phyloP scores from a whole-genome alignment of 2,888 invertebrate genomes.

The Apodemia mormo region DNA sequence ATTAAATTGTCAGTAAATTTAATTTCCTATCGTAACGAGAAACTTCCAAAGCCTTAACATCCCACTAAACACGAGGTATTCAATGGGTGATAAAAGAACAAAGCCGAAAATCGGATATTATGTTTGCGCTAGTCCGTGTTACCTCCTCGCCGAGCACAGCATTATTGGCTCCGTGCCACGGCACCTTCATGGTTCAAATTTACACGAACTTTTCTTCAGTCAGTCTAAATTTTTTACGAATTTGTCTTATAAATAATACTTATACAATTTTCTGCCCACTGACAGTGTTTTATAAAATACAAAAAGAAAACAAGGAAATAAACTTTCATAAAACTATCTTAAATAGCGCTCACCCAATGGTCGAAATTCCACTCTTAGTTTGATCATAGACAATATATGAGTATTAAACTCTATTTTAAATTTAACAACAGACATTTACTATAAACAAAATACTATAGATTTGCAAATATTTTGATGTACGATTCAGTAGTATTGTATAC shows the following conservation, averaged over 20 bases:
- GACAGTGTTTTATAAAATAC: too few relatives aligned
- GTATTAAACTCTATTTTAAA: too few relatives aligned
- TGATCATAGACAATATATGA: too few relatives aligned
- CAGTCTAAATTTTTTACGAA: not conserved
- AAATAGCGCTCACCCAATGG: too few relatives aligned
- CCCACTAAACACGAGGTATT: slow-evolving; percentile 19
- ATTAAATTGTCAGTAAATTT: not conserved
- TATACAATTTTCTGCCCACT: too few relatives aligned
- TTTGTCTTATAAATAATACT: not conserved
- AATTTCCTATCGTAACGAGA: not conserved
- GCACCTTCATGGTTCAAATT: slow-evolving; percentile 31
- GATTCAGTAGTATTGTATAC: too few relatives aligned
- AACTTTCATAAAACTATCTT: too few relatives aligned
- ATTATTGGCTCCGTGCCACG: slow-evolving; percentile 44
- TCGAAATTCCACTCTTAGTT: too few relatives aligned
- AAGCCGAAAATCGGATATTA: slow-evolving; percentile 46
- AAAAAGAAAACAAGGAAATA: too few relatives aligned
- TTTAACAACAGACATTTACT: too few relatives aligned
- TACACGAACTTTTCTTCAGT: slow-evolving; percentile 30
- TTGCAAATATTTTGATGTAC: too few relatives aligned
- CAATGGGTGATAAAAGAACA: slow-evolving; percentile 35
- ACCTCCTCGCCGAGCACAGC: slow-evolving; percentile 29
- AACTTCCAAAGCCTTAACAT: not conserved
- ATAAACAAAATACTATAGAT: too few relatives aligned
- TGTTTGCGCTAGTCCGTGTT: slow-evolving; percentile 34